Percentiles rank a stretch among this genome's conserved stretches.
Evolutionary conservation across 1,140 invertebrate species (phyloP).

Genomic region (Cataglyphis hispanica): DNA sequence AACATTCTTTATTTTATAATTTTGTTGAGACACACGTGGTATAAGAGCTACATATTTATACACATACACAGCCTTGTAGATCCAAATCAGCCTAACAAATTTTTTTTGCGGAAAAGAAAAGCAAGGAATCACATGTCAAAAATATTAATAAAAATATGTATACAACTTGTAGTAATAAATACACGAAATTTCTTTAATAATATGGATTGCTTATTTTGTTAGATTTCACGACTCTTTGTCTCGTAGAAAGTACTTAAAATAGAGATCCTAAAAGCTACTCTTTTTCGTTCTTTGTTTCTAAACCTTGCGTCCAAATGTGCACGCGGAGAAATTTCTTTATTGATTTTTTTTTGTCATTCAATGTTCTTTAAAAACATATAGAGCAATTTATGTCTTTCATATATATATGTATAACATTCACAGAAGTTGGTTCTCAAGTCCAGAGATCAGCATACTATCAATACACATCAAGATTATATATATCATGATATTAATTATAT

Average conservation of each 20-base stretch:
- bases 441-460: slow-evolving; percentile 3
- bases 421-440: slow-evolving; percentile 46
- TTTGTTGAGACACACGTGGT: slow-evolving; percentile 18
- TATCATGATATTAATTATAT: background rate
- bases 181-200: slow-evolving; percentile 70
- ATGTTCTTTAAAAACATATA: slow-evolving; percentile 69
- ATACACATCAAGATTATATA: background rate
- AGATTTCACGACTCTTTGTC: slow-evolving; percentile 63
- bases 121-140: slow-evolving; percentile 37
- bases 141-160: slow-evolving; percentile 73
- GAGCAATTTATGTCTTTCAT: slow-evolving; percentile 6
- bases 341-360: slow-evolving; percentile 52
- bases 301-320: slow-evolving; percentile 71
- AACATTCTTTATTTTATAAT: slow-evolving; percentile 20
- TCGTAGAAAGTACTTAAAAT: slow-evolving; percentile 83
- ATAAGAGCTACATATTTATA: slow-evolving; percentile 10
- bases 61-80: slow-evolving; percentile 66
- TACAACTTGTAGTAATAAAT: slow-evolving; percentile 79
- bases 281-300: slow-evolving; percentile 75
- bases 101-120: slow-evolving; percentile 4
- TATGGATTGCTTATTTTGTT: slow-evolving; percentile 75
- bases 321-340: background rate
- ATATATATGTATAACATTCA: slow-evolving; percentile 21
- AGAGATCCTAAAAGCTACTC: slow-evolving; percentile 80
- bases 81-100: slow-evolving; percentile 74